These are phyloP conservation scores for Microcebus lehilahytsara DNA, from an alignment of 2,113 vertebrate genomes.

Conservation along the genomic window DNA sequence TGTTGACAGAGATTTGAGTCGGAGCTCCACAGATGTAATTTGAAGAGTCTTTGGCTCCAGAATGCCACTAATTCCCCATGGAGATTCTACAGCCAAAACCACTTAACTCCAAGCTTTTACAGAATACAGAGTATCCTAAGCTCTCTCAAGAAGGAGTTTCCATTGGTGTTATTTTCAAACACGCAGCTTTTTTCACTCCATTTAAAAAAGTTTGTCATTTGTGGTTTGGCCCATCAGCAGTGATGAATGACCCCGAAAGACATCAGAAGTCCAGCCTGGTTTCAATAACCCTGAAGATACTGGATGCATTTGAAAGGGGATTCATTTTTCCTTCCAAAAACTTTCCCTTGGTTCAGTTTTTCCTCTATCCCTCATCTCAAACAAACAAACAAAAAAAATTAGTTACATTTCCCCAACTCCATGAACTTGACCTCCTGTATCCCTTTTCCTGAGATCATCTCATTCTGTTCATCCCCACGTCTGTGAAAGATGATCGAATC, in stretches of 20 bases:
- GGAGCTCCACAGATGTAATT: conserved; percentile 63
- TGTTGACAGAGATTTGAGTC: conserved; percentile 76
- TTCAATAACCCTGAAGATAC: conserved; percentile 64
- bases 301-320: conserved; percentile 47
- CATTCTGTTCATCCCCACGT: not conserved
- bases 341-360: conserved; percentile 31
- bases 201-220: conserved; percentile 55
- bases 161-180: conserved; percentile 61
- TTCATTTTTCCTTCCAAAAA: conserved; percentile 52
- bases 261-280: conserved; percentile 71
- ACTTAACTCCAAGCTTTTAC: conserved; percentile 68
- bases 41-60: conserved; percentile 72
- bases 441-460: not conserved
- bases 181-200: conserved; percentile 58
- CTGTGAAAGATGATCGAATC: not conserved
- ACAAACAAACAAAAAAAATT: not conserved
- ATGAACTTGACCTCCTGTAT: not conserved
- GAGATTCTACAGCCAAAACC: conserved; percentile 71
- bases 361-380: not conserved
- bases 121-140: conserved; percentile 65
- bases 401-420: not conserved
- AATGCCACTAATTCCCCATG: conserved; percentile 65
- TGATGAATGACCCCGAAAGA: conserved; percentile 62
- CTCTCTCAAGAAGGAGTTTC: conserved; percentile 57
- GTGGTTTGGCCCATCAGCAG: conserved; percentile 63